phyloP scores from a whole-genome alignment of 2,113 vertebrate genomes.

The Xiphorhynchus elegans region DNA sequence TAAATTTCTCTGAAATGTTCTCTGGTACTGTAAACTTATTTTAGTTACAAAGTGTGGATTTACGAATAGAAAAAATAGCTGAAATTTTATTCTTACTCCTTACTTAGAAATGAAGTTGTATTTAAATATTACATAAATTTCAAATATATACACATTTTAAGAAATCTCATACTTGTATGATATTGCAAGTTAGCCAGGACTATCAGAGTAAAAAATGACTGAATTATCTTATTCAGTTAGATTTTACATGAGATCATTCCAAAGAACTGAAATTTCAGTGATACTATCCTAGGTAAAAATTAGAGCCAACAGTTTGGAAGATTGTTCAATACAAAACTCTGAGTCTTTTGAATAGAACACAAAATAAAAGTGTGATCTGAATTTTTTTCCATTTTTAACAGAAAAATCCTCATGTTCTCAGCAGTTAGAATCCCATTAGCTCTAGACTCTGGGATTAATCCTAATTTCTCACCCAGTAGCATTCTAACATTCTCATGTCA shows the following conservation, averaged over 20 bases:
- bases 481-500: neutral
- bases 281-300: neutral
- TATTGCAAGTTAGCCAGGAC: constrained; percentile 32
- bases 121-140: constrained; percentile 59
- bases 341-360: neutral
- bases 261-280: constrained; percentile 40
- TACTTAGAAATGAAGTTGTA: constrained; percentile 47
- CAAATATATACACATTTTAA: constrained; percentile 42
- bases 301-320: neutral
- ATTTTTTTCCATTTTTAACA: neutral
- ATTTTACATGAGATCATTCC: neutral
- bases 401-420: neutral
- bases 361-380: neutral
- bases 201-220: constrained; percentile 35
- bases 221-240: neutral
- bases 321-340: neutral
- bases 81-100: constrained; percentile 9
- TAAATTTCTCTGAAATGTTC: neutral
- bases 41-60: constrained; percentile 24
- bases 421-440: neutral
- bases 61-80: constrained; percentile 65
- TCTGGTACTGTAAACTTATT: constrained; percentile 1
- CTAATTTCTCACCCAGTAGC: neutral
- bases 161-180: neutral
- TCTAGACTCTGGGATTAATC: neutral